These are phyloP conservation scores for Heliconius eleuchia DNA, from an alignment of 1,140 invertebrate species.

Conservation along the genomic window DNA sequence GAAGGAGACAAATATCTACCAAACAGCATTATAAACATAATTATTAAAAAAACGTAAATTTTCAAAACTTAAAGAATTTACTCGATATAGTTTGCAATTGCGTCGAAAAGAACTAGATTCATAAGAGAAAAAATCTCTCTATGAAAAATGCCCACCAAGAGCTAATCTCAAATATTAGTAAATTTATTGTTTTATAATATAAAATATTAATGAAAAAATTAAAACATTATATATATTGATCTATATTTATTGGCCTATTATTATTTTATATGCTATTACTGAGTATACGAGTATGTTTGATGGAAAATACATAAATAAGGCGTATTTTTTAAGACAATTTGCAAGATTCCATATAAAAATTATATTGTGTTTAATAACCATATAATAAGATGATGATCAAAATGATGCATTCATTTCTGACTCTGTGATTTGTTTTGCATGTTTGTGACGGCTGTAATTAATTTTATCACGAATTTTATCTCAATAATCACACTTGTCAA, in stretches of 20 bases:
- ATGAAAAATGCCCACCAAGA: no score
- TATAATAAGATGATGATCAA: conserved; percentile 24
- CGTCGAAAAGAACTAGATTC: no score
- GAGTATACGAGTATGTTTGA: background rate
- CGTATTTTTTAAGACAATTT: background rate
- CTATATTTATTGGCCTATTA: background rate
- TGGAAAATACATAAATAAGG: background rate
- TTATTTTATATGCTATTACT: background rate
- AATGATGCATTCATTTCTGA: conserved; percentile 23
- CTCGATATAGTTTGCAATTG: no score
- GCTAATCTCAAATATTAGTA: no score
- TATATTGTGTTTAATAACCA: conserved; percentile 14
- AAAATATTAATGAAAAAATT: no score
- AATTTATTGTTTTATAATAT: no score
- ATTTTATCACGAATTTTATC: conserved; percentile 55
- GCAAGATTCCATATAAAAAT: conserved; percentile 11
- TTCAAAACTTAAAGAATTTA: no score
- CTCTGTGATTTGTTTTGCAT: conserved; percentile 33
- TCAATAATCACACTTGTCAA: conserved; percentile 45
- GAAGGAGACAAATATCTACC: no score
- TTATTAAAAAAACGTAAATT: no score
- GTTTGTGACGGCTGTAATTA: conserved; percentile 49
- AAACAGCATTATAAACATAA: no score
- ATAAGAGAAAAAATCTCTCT: no score
- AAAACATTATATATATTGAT: no score